A percentile compares a stretch with the other conserved stretches of the same genome.
Evolutionary conservation across 2,888 invertebrate genomes (phyloP).

Genomic region (Malacosoma neustria): DNA sequence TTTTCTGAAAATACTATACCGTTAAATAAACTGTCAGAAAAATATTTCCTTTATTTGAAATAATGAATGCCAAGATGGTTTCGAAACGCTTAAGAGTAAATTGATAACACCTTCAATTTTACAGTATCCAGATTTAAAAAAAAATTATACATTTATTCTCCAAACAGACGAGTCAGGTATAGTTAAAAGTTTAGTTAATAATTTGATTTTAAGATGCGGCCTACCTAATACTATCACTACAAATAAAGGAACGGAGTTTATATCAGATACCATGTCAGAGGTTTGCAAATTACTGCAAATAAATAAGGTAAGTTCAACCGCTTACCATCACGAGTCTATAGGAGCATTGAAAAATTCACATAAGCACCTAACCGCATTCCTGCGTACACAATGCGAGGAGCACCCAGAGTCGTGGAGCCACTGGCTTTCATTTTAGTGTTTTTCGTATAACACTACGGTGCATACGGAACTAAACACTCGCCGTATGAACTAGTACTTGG

Average conservation of each 20-base stretch:
- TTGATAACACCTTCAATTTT: slow-evolving; percentile 11
- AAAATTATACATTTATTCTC: not conserved
- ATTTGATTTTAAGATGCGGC: slow-evolving; percentile 9
- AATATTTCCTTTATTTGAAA: too few relatives aligned
- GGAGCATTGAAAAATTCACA: slow-evolving; percentile 9
- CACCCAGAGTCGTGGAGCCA: slow-evolving; percentile 7
- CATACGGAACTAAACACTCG: slow-evolving; percentile 12
- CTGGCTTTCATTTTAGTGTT: slow-evolving; percentile 14
- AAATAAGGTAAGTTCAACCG: slow-evolving; percentile 7
- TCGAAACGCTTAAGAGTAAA: slow-evolving; percentile 8
- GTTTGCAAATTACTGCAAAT: slow-evolving; percentile 11
- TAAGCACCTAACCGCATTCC: slow-evolving; percentile 6
- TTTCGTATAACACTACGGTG: slow-evolving; percentile 14
- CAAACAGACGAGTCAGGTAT: not conserved
- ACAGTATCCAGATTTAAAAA: slow-evolving; percentile 9
- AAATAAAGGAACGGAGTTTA: slow-evolving; percentile 10
- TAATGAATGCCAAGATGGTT: slow-evolving; percentile 12
- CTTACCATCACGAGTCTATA: slow-evolving; percentile 10
- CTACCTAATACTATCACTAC: slow-evolving; percentile 5
- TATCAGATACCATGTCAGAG: slow-evolving; percentile 4
- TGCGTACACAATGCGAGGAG: slow-evolving; percentile 7
- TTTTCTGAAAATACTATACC: too few relatives aligned
- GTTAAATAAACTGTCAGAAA: too few relatives aligned
- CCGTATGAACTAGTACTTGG: slow-evolving; percentile 10
- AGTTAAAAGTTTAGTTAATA: slow-evolving; percentile 8